These are phyloP conservation scores for Drosophila anomalipes DNA, from an alignment of 2,888 invertebrate species.

Conservation along the genomic window DNA sequence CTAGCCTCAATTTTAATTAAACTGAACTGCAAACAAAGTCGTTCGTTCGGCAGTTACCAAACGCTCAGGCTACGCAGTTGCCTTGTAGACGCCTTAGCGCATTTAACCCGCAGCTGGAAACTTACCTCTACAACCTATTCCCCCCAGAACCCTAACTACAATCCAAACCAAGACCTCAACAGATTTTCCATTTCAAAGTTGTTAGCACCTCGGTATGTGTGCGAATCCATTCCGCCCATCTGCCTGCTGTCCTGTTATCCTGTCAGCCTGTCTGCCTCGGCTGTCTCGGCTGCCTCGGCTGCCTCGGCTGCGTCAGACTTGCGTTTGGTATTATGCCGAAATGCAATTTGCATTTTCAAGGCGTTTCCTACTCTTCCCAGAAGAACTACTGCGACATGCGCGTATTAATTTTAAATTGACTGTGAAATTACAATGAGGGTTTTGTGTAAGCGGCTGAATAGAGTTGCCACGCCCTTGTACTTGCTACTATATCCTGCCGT, in stretches of 20 bases:
- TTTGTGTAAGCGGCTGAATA: slow-evolving; percentile 38
- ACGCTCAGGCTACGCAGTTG: slow-evolving; percentile 7
- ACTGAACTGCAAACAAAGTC: slow-evolving; percentile 79
- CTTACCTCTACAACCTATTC: slow-evolving; percentile 7
- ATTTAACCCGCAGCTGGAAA: slow-evolving; percentile 62
- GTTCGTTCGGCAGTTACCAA: slow-evolving; percentile 49
- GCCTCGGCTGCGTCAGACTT: slow-evolving; percentile 27
- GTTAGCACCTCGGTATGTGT: slow-evolving; percentile 67
- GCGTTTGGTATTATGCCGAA: slow-evolving; percentile 78
- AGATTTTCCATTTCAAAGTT: slow-evolving; percentile 48
- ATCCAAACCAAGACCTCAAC: slow-evolving; percentile 33
- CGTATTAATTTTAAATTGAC: slow-evolving; percentile 80
- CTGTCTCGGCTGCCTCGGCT: slow-evolving; percentile 7
- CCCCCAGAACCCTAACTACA: slow-evolving; percentile 8
- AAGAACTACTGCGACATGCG: slow-evolving; percentile 55
- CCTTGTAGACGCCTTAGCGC: slow-evolving; percentile 43
- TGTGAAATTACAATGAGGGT: slow-evolving; percentile 73
- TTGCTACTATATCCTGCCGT: not conserved
- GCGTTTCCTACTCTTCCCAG: slow-evolving; percentile 46
- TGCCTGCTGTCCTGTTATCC: slow-evolving; percentile 32
- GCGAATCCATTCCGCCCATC: slow-evolving; percentile 13
- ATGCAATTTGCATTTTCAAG: slow-evolving; percentile 79
- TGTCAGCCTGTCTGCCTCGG: slow-evolving; percentile 34
- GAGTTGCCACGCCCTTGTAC: not conserved
- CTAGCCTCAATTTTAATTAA: slow-evolving; percentile 69